Evolutionary conservation across 1,140 invertebrate species (phyloP).

Genomic region (Drosophila arawakana): DNA sequence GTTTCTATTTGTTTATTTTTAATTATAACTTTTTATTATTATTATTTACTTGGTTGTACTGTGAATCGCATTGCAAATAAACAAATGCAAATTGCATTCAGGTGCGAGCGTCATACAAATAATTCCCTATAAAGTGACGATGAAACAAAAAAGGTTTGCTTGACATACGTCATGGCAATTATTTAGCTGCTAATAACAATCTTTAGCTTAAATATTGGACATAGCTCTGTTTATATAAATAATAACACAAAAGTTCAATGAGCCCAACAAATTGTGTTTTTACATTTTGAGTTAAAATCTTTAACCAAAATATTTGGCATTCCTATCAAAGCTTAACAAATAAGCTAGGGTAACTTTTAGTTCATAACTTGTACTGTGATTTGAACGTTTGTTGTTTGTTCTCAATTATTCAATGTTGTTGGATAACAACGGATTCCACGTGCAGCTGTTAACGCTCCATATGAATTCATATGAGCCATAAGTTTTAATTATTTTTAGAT

Average conservation of each 20-base stretch:
- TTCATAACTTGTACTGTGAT: neutral
- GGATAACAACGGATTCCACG: constrained; percentile 34
- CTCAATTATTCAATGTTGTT: constrained; percentile 32
- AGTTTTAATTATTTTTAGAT: constrained; percentile 32
- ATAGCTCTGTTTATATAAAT: neutral
- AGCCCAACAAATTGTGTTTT: too few species aligned
- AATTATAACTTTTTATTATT: constrained; percentile 1
- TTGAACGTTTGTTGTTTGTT: neutral
- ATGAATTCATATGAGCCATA: constrained; percentile 21
- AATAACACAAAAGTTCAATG: neutral
- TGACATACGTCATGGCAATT: too few species aligned
- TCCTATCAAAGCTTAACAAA: neutral
- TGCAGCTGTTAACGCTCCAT: constrained; percentile 26
- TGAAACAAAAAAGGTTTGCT: neutral
- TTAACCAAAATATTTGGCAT: too few species aligned
- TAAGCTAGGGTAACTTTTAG: constrained; percentile 10
- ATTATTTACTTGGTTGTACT: constrained; percentile 1
- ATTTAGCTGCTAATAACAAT: too few species aligned
- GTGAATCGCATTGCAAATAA: constrained; percentile 29
- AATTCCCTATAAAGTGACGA: neutral
- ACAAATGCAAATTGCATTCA: constrained; percentile 34
- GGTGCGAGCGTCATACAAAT: neutral
- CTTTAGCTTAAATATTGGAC: neutral
- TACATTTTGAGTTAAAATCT: too few species aligned
- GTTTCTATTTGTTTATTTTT: neutral